phyloP scores from a whole-genome alignment of 2,888 invertebrate species.

The Drosophila recens region DNA sequence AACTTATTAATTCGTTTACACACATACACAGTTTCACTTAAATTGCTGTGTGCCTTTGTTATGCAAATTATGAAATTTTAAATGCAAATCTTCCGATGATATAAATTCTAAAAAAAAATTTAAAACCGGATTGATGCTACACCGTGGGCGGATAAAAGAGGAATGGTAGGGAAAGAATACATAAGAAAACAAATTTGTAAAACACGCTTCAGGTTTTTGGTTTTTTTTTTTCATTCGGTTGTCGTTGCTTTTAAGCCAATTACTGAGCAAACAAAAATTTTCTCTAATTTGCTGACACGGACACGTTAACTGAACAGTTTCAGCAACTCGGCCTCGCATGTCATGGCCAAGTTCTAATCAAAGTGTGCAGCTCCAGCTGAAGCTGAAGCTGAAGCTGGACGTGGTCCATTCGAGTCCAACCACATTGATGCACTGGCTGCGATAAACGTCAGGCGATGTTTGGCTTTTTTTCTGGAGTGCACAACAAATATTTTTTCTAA shows the following conservation, averaged over 20 bases:
- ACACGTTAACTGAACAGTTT: constrained; percentile 43
- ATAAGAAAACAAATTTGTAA: constrained; percentile 43
- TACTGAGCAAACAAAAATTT: constrained; percentile 74
- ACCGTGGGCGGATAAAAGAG: background rate
- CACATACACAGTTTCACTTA: background rate
- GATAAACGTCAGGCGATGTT: constrained; percentile 81
- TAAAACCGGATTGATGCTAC: constrained; percentile 35
- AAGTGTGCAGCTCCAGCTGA: constrained; percentile 34
- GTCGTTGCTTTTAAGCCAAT: constrained; percentile 58
- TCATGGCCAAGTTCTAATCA: constrained; percentile 75
- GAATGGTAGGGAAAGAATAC: background rate
- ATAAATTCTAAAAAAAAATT: constrained; percentile 48
- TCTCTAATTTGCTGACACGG: constrained; percentile 79
- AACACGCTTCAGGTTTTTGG: constrained; percentile 39
- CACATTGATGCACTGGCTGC: constrained; percentile 69
- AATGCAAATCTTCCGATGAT: constrained; percentile 55
- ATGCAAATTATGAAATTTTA: constrained; percentile 69
- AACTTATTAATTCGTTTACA: constrained; percentile 24
- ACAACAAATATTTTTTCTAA: constrained; percentile 80
- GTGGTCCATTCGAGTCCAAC: constrained; percentile 33
- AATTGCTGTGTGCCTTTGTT: constrained; percentile 48
- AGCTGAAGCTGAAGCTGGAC: constrained; percentile 34
- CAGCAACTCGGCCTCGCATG: constrained; percentile 59
- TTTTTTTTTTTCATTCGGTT: constrained; percentile 13
- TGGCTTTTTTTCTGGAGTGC: constrained; percentile 38